Evolutionary conservation across 2,888 invertebrate species (phyloP), one percentile per base, ranked within the genome.

Genomic region (Lingula anatina): DNA sequence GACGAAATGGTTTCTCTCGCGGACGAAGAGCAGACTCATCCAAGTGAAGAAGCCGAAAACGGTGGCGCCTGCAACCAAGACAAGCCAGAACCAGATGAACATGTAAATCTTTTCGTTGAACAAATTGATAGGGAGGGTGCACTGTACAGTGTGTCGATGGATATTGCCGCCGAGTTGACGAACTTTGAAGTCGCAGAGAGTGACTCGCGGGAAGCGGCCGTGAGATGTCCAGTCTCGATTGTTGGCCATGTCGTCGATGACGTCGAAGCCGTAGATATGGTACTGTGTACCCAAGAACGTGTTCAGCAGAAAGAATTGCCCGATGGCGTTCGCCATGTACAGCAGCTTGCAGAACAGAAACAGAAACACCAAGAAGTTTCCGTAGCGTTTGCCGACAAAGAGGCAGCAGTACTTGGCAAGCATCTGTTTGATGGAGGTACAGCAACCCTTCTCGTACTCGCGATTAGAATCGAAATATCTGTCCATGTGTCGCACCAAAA

Each of bases 71-170:
- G 74, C 72, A 15, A 80, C 77, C 38, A 79, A 69, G 25, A 80
- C 70, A 47, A 79, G 68, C 80, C 80, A 81, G 68, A 79, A 80
- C 80, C 80, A 80, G 41, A 80, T 68, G 66, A 80, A 80, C 56
- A 75, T 75, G 57, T 75, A 76, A 49, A 76, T 76, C 61, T 76
- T 76, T 57, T n/a, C n/a, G n/a, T n/a, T n/a, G n/a, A n/a, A n/a
- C n/a, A n/a, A n/a, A n/a, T n/a, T n/a, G n/a, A n/a, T 75, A 31
- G 76, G 75, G 51, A 76, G 62, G 7, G 75, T 75, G 58, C 76
- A 76, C 56, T 76, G 76, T 23, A 76, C 73, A 28, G 75, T 76
- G 55, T 79, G 77, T 26, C 74, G 64, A 59, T 80, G 79, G 26
- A 76, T 73, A 58, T 78, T 79, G 23, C 43, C 23, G 25, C 61